Percentiles rank a stretch among this genome's conserved stretches.
These are phyloP conservation scores for Acronicta leporina DNA, from an alignment of 2,888 invertebrate genomes.

Conservation along the genomic window DNA sequence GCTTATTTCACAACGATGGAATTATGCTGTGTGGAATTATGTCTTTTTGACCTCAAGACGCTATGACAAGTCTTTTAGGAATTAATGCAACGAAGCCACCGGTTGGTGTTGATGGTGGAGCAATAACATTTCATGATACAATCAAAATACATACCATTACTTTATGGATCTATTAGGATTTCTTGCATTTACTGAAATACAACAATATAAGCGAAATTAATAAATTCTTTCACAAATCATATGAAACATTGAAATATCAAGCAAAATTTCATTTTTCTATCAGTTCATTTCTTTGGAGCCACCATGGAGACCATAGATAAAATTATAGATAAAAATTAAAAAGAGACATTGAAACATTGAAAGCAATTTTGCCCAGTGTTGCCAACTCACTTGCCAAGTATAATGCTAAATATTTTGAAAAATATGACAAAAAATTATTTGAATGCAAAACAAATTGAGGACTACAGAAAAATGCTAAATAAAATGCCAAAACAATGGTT, in stretches of 20 bases:
- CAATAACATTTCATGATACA: constrained; percentile 58
- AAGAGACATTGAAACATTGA: no score
- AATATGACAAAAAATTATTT: no score
- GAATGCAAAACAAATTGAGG: no score
- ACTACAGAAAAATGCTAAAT: no score
- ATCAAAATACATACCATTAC: constrained; percentile 74
- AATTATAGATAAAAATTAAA: no score
- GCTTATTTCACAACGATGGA: constrained; percentile 5
- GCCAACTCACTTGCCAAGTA: no score
- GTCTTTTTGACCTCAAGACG: constrained; percentile 10
- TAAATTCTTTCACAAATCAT: constrained; percentile 63
- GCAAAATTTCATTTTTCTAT: constrained; percentile 62
- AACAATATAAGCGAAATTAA: constrained; percentile 48
- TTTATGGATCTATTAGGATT: constrained; percentile 59
- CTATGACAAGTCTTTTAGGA: constrained; percentile 18
- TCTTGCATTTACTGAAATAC: constrained; percentile 54
- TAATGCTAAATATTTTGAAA: no score
- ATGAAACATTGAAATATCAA: constrained; percentile 57
- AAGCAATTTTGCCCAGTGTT: no score
- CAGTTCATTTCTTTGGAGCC: constrained; percentile 57
- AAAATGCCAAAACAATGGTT: no score
- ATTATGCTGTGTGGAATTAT: background rate
- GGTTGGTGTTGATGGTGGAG: constrained; percentile 70
- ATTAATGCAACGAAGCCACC: constrained; percentile 69
- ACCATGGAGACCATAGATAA: background rate